These are phyloP conservation scores for Salvelinus fontinalis DNA, from an alignment of 2,113 vertebrate genomes.

Conservation along the genomic window DNA sequence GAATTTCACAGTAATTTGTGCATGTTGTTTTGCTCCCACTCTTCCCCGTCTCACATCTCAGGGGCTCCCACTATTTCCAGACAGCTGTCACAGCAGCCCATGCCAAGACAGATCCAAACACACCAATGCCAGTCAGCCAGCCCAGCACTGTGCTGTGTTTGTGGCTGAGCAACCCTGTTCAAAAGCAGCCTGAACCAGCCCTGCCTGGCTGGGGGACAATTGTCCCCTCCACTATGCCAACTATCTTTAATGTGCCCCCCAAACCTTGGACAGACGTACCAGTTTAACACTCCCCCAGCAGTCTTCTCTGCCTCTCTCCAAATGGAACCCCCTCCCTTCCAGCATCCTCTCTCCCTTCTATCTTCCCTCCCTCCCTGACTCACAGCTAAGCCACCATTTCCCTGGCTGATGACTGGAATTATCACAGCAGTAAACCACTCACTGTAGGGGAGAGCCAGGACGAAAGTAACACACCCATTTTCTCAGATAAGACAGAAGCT, in stretches of 20 bases:
- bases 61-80: constrained; percentile 72
- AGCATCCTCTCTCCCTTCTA: constrained; percentile 23
- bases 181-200: constrained; percentile 55
- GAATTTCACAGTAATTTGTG: constrained; percentile 58
- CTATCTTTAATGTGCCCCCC: constrained; percentile 10
- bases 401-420: constrained; percentile 39
- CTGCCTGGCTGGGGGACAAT: constrained; percentile 45
- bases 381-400: constrained; percentile 41
- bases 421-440: constrained; percentile 32
- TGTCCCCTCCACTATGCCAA: constrained; percentile 27
- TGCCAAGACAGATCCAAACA: constrained; percentile 65
- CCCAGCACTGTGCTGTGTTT: constrained; percentile 18
- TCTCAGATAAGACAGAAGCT: too few relatives aligned
- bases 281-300: constrained; percentile 14
- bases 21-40: constrained; percentile 35
- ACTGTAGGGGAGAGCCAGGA: background rate
- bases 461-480: too few relatives aligned
- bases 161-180: constrained; percentile 55
- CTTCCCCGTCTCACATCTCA: constrained; percentile 52
- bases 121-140: constrained; percentile 59
- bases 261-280: constrained; percentile 31
- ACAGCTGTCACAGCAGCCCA: constrained; percentile 63
- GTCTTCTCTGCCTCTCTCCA: constrained; percentile 8
- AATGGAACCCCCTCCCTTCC: constrained; percentile 16
- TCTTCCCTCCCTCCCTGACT: constrained; percentile 25